A percentile compares a stretch with the other conserved stretches of the same genome.
These are phyloP conservation scores for Rissa tridactyla DNA, from an alignment of 2,113 vertebrate genomes.

Conservation along the genomic window DNA sequence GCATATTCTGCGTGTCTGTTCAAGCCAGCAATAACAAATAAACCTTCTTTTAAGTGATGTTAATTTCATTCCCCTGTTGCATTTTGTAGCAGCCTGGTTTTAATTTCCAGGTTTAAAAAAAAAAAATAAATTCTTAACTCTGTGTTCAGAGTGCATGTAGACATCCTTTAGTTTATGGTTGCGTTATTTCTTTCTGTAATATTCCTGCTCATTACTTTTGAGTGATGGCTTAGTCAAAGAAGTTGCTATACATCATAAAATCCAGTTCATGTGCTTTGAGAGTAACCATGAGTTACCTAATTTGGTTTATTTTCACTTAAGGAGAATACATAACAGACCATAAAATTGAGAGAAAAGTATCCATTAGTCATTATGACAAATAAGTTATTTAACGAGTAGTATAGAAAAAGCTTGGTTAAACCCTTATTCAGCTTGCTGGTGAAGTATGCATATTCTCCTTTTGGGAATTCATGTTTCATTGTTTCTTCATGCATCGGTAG, in stretches of 20 bases:
- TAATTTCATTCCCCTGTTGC: conserved; percentile 62
- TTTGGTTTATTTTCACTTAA: conserved; percentile 75
- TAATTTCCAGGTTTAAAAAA: conserved; percentile 61
- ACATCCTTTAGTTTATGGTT: conserved; percentile 68
- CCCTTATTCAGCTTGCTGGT: conserved; percentile 71
- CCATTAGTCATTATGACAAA: conserved; percentile 68
- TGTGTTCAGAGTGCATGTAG: conserved; percentile 60
- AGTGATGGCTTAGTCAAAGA: conserved; percentile 71
- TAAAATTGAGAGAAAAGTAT: conserved; percentile 69
- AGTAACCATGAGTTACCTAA: conserved; percentile 71
- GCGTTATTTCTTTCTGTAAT: conserved; percentile 60
- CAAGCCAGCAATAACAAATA: conserved; percentile 56
- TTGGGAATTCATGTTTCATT: conserved; percentile 66
- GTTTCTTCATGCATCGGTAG: conserved; percentile 69
- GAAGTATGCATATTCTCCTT: conserved; percentile 63
- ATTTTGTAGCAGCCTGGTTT: conserved; percentile 63
- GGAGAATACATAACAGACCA: conserved; percentile 65
- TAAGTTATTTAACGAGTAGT: conserved; percentile 65
- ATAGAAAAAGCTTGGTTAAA: conserved; percentile 67
- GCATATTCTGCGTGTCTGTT: conserved; percentile 41
- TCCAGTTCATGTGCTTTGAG: conserved; percentile 72
- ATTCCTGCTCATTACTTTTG: conserved; percentile 67
- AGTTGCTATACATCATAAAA: conserved; percentile 73
- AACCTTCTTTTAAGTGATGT: conserved; percentile 67
- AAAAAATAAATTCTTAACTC: conserved; percentile 45